A percentile compares a stretch with the other conserved stretches of the same genome.
Conservation (phyloP, 2,797 vertebrate genomes). For the Chaunax sp. region DNA sequence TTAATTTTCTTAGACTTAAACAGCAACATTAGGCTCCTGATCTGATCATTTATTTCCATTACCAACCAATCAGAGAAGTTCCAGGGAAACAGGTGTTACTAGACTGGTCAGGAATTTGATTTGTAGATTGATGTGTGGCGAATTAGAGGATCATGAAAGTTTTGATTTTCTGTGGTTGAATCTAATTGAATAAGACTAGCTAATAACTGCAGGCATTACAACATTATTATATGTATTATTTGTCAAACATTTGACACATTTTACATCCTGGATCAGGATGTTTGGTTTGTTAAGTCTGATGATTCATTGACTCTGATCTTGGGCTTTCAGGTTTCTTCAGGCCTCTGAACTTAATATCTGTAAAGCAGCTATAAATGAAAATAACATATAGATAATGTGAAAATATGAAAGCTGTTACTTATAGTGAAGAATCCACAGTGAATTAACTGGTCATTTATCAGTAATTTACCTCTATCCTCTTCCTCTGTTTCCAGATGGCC, state of each 20-base stretch:
- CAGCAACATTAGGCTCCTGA: constrained; percentile 15
- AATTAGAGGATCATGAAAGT: constrained; percentile 16
- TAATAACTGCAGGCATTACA: neutral
- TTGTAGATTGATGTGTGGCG: constrained; percentile 26
- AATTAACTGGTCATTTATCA: neutral
- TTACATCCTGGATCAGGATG: too few relatives aligned
- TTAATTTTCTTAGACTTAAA: constrained; percentile 22
- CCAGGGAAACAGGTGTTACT: constrained; percentile 34
- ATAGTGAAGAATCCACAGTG: neutral
- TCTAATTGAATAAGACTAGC: neutral
- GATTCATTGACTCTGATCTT: neutral
- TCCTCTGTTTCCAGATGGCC: constrained; percentile 77
- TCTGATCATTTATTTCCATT: constrained; percentile 19
- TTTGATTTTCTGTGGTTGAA: neutral
- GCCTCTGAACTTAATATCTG: neutral
- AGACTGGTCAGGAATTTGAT: constrained; percentile 33
- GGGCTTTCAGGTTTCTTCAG: too few relatives aligned
- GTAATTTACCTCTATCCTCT: constrained; percentile 60
- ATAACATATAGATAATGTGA: neutral
- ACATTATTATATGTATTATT: too few relatives aligned
- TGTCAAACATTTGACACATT: too few relatives aligned
- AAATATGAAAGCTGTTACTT: neutral
- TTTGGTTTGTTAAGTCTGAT: neutral
- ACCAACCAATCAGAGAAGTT: constrained; percentile 41
- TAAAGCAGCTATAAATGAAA: neutral